These are phyloP conservation scores for Amorpha juglandis DNA, from an alignment of 2,888 invertebrate genomes.

Conservation along the genomic window DNA sequence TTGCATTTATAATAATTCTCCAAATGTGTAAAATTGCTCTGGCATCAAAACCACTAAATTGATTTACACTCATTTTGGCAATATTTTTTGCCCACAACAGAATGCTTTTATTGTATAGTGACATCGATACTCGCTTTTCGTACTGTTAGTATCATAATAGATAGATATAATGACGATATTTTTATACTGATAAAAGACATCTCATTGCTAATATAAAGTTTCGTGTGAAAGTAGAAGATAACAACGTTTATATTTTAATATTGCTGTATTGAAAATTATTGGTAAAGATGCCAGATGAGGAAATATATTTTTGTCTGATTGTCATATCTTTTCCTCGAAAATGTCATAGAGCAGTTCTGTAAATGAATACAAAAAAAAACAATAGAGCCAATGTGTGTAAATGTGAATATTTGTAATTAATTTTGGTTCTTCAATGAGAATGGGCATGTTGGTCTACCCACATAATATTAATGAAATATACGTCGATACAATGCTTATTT, in stretches of 20 bases:
- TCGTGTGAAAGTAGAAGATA: conserved; percentile 29
- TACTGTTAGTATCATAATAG: conserved; percentile 39
- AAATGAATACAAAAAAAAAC: background rate
- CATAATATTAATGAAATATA: no score
- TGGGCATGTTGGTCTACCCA: no score
- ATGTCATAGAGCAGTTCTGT: background rate
- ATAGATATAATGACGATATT: conserved; percentile 66
- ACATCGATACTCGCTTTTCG: conserved; percentile 28
- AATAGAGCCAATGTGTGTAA: no score
- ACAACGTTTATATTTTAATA: conserved; percentile 19
- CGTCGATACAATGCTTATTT: no score
- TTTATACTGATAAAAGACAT: conserved; percentile 77
- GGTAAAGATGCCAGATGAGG: no score
- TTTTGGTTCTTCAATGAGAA: background rate
- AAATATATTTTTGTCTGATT: background rate
- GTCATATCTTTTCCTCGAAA: background rate
- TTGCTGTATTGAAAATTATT: background rate
- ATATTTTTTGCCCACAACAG: background rate
- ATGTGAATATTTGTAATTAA: no score
- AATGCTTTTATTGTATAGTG: conserved; percentile 8
- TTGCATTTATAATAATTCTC: conserved; percentile 29
- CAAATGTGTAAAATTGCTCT: conserved; percentile 2
- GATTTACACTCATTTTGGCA: background rate
- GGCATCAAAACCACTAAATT: background rate
- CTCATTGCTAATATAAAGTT: conserved; percentile 38